phyloP scores from a whole-genome alignment of 2,888 invertebrate species.

The Tachina fera region DNA sequence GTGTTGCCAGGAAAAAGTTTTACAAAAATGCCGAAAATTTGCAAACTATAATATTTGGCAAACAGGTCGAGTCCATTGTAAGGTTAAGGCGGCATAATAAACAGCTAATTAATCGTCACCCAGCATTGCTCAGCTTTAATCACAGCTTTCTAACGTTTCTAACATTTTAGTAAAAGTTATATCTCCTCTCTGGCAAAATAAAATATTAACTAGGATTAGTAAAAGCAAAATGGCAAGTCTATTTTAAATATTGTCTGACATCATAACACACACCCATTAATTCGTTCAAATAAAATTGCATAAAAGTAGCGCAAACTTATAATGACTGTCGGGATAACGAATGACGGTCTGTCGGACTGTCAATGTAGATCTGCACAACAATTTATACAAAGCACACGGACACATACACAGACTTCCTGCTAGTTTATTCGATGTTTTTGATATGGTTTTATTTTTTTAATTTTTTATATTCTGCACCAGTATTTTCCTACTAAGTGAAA shows the following conservation, averaged over 20 bases:
- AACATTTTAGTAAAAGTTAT: no score
- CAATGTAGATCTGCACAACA: slow-evolving; percentile 12
- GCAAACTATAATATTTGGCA: no score
- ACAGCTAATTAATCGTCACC: no score
- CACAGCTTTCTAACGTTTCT: no score
- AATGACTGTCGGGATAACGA: slow-evolving; percentile 22
- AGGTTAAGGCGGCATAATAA: no score
- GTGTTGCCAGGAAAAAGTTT: background rate
- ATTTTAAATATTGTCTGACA: slow-evolving; percentile 18
- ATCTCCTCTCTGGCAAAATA: no score
- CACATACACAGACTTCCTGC: slow-evolving; percentile 47
- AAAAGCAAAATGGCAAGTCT: slow-evolving; percentile 11
- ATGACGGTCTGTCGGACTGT: slow-evolving; percentile 16
- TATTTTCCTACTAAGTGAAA: slow-evolving; percentile 14
- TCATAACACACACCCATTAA: slow-evolving; percentile 1
- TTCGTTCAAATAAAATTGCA: background rate
- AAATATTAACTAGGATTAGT: no score
- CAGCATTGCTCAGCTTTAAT: no score
- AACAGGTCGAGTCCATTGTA: no score
- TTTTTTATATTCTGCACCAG: background rate
- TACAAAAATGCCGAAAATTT: no score
- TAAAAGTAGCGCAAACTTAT: slow-evolving; percentile 51
- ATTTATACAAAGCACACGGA: background rate
- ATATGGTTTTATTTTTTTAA: slow-evolving; percentile 12
- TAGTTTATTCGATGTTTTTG: slow-evolving; percentile 28